phyloP scores from a whole-genome alignment of 1,140 invertebrate genomes.

The Adelges cooleyi region DNA sequence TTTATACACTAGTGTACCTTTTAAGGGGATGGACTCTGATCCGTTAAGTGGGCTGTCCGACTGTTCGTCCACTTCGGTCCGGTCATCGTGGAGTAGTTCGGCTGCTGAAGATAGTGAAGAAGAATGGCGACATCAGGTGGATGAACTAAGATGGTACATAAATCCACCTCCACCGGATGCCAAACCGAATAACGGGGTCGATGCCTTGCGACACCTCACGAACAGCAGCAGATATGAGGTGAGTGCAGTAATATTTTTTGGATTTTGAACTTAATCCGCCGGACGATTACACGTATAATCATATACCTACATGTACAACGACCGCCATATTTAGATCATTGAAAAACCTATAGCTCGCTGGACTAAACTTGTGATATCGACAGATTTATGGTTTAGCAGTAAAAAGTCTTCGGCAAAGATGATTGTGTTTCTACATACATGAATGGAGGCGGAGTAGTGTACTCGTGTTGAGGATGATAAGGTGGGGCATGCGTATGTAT shows the following conservation, averaged over 20 bases:
- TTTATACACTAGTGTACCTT: no score
- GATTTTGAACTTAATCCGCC: neutral
- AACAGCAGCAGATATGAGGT: neutral
- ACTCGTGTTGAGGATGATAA: neutral
- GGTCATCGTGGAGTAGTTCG: slow-evolving; percentile 19
- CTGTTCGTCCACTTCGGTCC: slow-evolving; percentile 4
- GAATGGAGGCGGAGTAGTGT: no score
- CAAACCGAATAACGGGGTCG: neutral
- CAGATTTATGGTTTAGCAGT: neutral
- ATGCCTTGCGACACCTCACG: neutral
- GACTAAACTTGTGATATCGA: neutral
- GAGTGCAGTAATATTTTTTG: neutral
- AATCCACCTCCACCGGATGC: neutral
- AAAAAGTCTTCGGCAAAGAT: neutral
- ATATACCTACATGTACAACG: neutral
- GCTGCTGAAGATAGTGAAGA: slow-evolving; percentile 3
- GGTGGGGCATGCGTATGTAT: neutral
- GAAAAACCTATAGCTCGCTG: neutral
- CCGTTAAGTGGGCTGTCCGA: slow-evolving; percentile 2
- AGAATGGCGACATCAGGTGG: slow-evolving; percentile 17
- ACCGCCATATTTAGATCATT: neutral
- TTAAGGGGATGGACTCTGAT: slow-evolving; percentile 2
- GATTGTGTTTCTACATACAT: no score
- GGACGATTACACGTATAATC: neutral
- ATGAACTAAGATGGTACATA: slow-evolving; percentile 9